Base-by-base conservation (phyloP, 1,140 invertebrate genomes). In the Pinna nobilis region DNA sequence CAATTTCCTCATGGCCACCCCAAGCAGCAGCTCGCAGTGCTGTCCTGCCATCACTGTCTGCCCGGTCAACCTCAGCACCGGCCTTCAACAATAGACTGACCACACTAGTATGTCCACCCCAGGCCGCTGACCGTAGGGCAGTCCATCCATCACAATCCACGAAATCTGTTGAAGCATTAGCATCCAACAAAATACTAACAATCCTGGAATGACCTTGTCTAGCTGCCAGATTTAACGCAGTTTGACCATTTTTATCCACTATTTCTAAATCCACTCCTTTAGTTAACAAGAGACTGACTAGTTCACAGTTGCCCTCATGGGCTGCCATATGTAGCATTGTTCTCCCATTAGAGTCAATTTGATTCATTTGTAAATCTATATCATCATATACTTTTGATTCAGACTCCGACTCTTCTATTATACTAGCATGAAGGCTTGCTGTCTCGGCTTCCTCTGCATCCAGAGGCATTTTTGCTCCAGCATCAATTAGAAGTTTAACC, bases 1-100 rank as follows among this genome's bases (percentile, higher is more conserved):
- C 96, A 70, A 98, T 97, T 77, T 97, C 96, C 50, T 95, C 95
- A 90, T 98, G 35, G 93, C 96, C 96, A 78, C 94, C 95, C 95
- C 95, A 97, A 44, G 95, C 94, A 1, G 95, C 95, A 32, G 95
- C 96, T 79, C 97, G 94, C n/a, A 98, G 90, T 0, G 96, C 95
- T 2, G 96, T 98, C 74, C 96, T 76, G 49, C 82, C 94, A 86
- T 97, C 95, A 49, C 93, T 93, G 87, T 97, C 95, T 1, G 94
- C 94, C 66, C 92, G 93, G 87, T 98, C 94, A 0, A 95, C 94
- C 82, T 92, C 91, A 0, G 96, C 95, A 1, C 95, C 94, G 3
- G 93, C 93, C 53, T 93, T 91, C 11, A 96, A 88, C 23, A 98
- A 90, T 51, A 94, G 92, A 74, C 92, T 92, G 2, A 93, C 51